Base-by-base conservation (phyloP, 2,888 invertebrate genomes). In the Anticlea derivata region DNA sequence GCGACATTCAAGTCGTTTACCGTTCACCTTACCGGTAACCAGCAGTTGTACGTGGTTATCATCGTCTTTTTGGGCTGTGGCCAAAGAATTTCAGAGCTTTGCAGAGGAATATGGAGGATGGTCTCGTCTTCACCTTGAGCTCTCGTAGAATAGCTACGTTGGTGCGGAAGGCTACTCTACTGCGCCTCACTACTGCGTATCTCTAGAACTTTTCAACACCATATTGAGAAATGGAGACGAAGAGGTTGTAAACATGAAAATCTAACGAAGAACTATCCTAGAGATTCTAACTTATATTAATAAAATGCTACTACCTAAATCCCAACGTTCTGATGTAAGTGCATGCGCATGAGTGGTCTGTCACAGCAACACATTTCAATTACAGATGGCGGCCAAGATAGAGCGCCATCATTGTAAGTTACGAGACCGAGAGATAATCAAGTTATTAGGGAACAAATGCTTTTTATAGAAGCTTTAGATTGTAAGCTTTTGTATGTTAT, bases 311-410 rank as follows among this genome's bases (percentile, higher is more conserved):
- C 20, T 4, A 17, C n/a, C 7, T 13, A 47, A 43, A 50, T 24
- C 39, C 29, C 23, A 41, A 13, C 63, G 17, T 3, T 52, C 57
- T 72, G 71, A 60, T 58, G 70, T 70, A 73, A 77, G 60, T 63
- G 66, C 61, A 61, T 61, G 63, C 67, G 73, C 70, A 73, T 72
- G 70, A 65, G 60, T 60, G 50, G 57, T 62, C 71, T 75, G 80
- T 73, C 75, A 70, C 55, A 68, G 61, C 60, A 66, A 71, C 78
- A 76, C 73, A 75, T 78, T 80, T 79, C 78, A 81, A 82, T 80
- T 78, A 78, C 65, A 70, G 73, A 75, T 77, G 73, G 62, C 63
- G 65, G 70, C 67, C 65, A 63, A 53, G 55, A 63, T 71, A 72
- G 72, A 72, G 68, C 65, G 68, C 56, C 70, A 73, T 70, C 67